phyloP scores from a whole-genome alignment of 2,797 vertebrate genomes.

The Catamblyrhynchus diadema region DNA sequence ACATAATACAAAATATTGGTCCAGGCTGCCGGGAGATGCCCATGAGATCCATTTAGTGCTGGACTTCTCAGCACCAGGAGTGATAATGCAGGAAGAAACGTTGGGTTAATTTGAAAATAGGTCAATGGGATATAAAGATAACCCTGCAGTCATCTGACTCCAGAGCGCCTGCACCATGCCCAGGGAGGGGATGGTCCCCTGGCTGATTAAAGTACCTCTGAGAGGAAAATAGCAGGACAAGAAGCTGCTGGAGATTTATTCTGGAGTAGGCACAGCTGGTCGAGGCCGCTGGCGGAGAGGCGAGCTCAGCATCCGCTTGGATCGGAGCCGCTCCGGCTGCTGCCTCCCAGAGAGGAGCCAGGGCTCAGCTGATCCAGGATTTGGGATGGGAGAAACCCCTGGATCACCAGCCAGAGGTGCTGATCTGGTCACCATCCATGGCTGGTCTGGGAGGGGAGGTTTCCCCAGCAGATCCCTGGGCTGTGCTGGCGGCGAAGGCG shows the following conservation, averaged over 20 bases:
- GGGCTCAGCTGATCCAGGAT: not conserved
- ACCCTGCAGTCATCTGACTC: not conserved
- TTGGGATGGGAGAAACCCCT: not conserved
- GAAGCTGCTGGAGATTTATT: constrained; percentile 17
- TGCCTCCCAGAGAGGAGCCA: not conserved
- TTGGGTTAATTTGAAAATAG: constrained; percentile 45
- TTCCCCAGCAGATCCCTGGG: not conserved
- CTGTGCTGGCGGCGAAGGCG: not conserved
- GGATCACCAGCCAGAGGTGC: not conserved
- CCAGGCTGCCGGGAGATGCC: not conserved
- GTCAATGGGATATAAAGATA: constrained; percentile 39
- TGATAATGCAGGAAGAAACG: not conserved
- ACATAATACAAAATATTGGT: not conserved
- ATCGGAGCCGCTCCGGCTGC: not conserved
- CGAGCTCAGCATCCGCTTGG: not conserved
- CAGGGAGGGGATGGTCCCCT: not conserved
- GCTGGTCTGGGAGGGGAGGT: not conserved
- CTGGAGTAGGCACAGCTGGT: constrained; percentile 60
- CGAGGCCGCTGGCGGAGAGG: constrained; percentile 54
- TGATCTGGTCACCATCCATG: not conserved
- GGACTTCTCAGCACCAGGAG: not conserved
- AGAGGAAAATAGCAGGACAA: constrained; percentile 26
- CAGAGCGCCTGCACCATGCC: not conserved
- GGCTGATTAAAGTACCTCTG: not conserved
- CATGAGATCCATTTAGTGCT: not conserved